Base-by-base conservation (phyloP, 2,113 vertebrate species). In the Amblyornis subalaris region DNA sequence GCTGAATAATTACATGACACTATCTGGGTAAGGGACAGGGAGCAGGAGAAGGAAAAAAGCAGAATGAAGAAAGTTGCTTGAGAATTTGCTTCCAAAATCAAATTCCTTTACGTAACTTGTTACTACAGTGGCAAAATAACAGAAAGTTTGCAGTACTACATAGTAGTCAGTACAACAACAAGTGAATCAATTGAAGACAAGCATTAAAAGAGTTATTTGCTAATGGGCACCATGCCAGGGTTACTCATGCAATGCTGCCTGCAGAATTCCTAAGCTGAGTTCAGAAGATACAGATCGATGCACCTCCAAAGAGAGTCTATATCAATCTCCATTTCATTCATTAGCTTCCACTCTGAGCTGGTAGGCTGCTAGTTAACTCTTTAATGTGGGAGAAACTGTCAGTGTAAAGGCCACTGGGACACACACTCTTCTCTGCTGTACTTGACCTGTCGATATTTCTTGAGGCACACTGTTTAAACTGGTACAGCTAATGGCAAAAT, bases 291-390 rank as follows among this genome's bases (percentile, higher is more conserved):
- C 97, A 98, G 98, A 98, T 98, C 98, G 97, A 98, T 98, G 98
- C 97, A 97, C 96, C 97, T 98, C 98, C 97, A 98, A 98, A 98
- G 97, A 97, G 97, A 98, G 97, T 97, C 97, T 98, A 97, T 97
- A 97, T 98, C 97, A 98, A 98, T 98, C 98, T 98, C 97, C 97
- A 98, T 98, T 98, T 98, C 97, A 98, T 98, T 98, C 97, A 98
- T 98, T 98, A 98, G 97, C 97, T 98, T 98, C 96, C 96, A 97
- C 97, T 97, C 97, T 21, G 96, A 97, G 97, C 96, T 98, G 97
- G 97, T 97, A 97, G 97, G 97, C 96, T 98, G 97, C 98, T 98
- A 98, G 98, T 98, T 98, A 98, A 98, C 97, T 98, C 98, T 98
- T 98, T 98, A 98, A 98, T 98, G 98, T 97, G 96, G 97, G 97